phyloP scores from a whole-genome alignment of 2,888 invertebrate species.

The Rhimphoctona megacephalus region DNA sequence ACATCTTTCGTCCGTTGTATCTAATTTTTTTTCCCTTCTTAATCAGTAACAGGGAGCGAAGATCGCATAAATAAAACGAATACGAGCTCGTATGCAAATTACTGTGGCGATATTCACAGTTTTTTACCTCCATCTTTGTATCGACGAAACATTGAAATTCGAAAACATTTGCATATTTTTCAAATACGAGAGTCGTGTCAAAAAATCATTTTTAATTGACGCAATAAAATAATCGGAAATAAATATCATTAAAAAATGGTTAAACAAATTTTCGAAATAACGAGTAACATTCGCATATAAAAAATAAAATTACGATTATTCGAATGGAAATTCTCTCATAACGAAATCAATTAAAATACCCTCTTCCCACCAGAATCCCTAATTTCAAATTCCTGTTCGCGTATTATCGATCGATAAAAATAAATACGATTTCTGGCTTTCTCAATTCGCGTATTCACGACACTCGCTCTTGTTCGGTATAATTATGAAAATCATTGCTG shows the following conservation, averaged over 20 bases:
- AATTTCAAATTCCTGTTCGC: not conserved
- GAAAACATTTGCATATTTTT: not conserved
- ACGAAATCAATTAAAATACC: not conserved
- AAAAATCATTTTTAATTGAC: not conserved
- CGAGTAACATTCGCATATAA: not conserved
- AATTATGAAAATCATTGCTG: slow-evolving; percentile 54
- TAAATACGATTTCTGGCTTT: not conserved
- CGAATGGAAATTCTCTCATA: not conserved
- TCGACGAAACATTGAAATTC: not conserved
- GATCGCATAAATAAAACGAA: slow-evolving; percentile 28
- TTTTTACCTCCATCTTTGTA: not conserved
- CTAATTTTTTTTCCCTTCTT: slow-evolving; percentile 28
- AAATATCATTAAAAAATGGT: not conserved
- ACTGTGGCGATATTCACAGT: not conserved
- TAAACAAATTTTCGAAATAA: not conserved
- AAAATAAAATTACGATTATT: not conserved
- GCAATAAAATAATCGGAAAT: not conserved
- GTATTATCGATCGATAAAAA: slow-evolving; percentile 5
- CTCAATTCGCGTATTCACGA: not conserved
- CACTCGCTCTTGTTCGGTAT: slow-evolving; percentile 15
- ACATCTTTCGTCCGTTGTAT: slow-evolving; percentile 12
- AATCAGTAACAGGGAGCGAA: slow-evolving; percentile 36
- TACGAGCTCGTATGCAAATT: slow-evolving; percentile 31
- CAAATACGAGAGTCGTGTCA: not conserved
- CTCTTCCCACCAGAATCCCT: not conserved